Conservation (phyloP, 1,140 invertebrate genomes). For the Orius insidiosus region DNA sequence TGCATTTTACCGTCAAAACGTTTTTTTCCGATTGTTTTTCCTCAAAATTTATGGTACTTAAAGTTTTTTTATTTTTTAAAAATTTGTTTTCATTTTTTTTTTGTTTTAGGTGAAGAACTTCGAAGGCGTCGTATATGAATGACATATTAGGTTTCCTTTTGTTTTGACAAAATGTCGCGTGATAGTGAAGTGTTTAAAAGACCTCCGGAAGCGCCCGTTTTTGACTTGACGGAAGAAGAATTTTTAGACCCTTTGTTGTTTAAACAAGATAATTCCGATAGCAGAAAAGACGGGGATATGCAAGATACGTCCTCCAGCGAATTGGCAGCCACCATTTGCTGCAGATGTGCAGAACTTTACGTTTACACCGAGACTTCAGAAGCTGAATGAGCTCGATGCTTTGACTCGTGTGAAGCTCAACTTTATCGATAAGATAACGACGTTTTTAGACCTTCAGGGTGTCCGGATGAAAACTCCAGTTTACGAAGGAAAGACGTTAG, state of each 20-base stretch:
- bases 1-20: too few species aligned
- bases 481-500: conserved; percentile 80
- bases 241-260: conserved; percentile 82
- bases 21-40: too few species aligned
- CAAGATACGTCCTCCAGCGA: conserved; percentile 82
- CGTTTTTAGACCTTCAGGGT: conserved; percentile 95
- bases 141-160: too few species aligned
- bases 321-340: conserved; percentile 95
- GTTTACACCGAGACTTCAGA: conserved; percentile 89
- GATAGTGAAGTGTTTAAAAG: conserved; percentile 44
- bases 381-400: conserved; percentile 93
- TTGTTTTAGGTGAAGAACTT: too few species aligned
- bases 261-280: conserved; percentile 68
- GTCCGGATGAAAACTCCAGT: conserved; percentile 82
- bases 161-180: conserved; percentile 1
- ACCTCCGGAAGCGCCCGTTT: conserved; percentile 76
- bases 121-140: too few species aligned
- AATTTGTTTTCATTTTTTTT: too few species aligned
- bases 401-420: conserved; percentile 89
- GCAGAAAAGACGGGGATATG: conserved; percentile 85
- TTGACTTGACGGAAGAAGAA: conserved; percentile 72
- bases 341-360: conserved; percentile 91
- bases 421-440: conserved; percentile 91
- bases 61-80: too few species aligned
- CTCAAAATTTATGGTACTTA: too few species aligned